These are phyloP conservation scores for Heliothis virescens DNA, from an alignment of 1,140 invertebrate species.

Conservation along the genomic window DNA sequence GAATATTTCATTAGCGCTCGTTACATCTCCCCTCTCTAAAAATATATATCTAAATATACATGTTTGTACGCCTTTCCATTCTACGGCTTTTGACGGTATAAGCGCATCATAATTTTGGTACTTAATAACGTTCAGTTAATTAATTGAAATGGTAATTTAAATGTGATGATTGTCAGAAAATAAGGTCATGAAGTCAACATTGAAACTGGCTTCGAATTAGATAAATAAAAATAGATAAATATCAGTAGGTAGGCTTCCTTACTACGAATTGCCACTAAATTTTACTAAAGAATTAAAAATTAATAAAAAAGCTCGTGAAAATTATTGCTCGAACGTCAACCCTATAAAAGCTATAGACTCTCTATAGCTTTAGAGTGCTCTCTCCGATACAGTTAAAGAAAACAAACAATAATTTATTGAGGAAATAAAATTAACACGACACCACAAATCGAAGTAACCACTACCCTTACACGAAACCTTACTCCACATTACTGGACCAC, in stretches of 20 bases:
- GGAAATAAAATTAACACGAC: slow-evolving; percentile 31
- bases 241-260: too few species aligned
- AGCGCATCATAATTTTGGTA: slow-evolving; percentile 2
- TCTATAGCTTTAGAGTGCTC: too few species aligned
- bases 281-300: too few species aligned
- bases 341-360: background rate
- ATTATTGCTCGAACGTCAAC: background rate
- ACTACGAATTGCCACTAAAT: too few species aligned
- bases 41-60: slow-evolving; percentile 23
- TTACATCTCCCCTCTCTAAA: slow-evolving; percentile 41
- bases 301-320: background rate
- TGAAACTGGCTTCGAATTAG: too few species aligned
- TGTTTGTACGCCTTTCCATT: background rate
- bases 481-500: slow-evolving; percentile 55
- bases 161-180: background rate
- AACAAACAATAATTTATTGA: slow-evolving; percentile 3
- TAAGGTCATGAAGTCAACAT: too few species aligned
- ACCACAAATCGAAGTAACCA: background rate
- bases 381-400: background rate
- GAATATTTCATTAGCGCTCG: slow-evolving; percentile 63
- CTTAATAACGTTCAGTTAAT: slow-evolving; percentile 9
- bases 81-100: slow-evolving; percentile 3
- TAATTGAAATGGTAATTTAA: slow-evolving; percentile 28
- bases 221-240: too few species aligned
- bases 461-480: slow-evolving; percentile 54